These are phyloP conservation scores for Onychomys leucogaster DNA, from an alignment of 2,797 vertebrate genomes.

Conservation along the genomic window DNA sequence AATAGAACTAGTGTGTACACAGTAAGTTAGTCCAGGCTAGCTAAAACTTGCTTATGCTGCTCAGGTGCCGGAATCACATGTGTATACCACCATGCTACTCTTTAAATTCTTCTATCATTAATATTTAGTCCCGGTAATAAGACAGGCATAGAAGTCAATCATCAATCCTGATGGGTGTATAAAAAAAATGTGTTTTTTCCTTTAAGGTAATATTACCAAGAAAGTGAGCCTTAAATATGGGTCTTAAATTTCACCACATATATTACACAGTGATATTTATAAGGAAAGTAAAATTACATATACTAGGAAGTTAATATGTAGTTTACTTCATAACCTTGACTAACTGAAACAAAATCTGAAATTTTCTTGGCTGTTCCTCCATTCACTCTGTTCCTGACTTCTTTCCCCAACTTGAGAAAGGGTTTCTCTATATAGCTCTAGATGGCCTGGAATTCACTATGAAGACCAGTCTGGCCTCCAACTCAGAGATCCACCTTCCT, in stretches of 20 bases:
- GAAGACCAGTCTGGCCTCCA: background rate
- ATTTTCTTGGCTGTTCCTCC: background rate
- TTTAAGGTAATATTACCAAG: background rate
- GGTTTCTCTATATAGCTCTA: background rate
- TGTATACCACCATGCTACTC: background rate
- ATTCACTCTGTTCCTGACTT: background rate
- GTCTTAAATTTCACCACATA: background rate
- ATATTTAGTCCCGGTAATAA: conserved; percentile 10
- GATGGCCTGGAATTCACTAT: background rate
- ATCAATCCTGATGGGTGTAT: conserved; percentile 3
- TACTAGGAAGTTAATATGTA: background rate
- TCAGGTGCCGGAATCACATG: background rate
- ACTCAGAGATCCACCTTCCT: background rate
- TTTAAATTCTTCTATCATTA: conserved; percentile 48
- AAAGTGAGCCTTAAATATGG: background rate
- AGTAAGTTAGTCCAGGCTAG: background rate
- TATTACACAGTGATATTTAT: background rate
- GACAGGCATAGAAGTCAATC: background rate
- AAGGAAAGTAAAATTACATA: background rate
- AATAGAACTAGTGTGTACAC: background rate
- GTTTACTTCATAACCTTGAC: conserved; percentile 17
- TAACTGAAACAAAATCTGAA: conserved; percentile 38
- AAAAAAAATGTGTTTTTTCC: background rate
- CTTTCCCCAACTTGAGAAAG: background rate
- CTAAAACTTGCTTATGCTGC: background rate